Evolutionary conservation across 2,113 vertebrate genomes (phyloP), one percentile per base, ranked within the genome.

Genomic region (Anoplopoma fimbria): DNA sequence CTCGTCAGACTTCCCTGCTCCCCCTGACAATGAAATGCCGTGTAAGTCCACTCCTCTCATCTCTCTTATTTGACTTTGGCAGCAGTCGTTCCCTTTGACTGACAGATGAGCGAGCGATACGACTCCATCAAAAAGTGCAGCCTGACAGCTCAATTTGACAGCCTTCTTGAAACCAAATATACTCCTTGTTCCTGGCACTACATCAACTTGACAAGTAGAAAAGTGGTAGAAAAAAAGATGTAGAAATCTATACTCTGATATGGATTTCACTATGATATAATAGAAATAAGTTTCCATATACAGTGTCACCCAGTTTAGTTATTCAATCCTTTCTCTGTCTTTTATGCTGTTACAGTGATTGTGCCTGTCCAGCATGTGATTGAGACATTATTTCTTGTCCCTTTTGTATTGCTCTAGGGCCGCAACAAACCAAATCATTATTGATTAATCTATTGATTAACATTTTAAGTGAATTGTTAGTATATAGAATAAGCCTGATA

Each of bases 141-240:
- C 75, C 89, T 91, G 94, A 94, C 94, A 92, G 87, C 87, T 87
- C 88, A 82, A 92, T 93, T 91, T 94, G 93, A 94, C 94, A 93
- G 91, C 80, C 82, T 90, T 93, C 90, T 88, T 92, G 92, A 93
- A 90, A 92, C 83, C 89, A 92, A 94, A 93, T 93, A 94, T 87
- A 91, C 88, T 92, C 80, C 88, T 86, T 91, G 89, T 94, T 93
- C 91, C 87, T 81, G 79, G 88, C 85, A 91, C 87, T 93, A 88
- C 86, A 93, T 94, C 92, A 93, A 86, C 55, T 78, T 93, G 93
- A 94, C 93, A 93, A 81, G 89, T 78, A 64, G 85, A 79, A 83
- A 84, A 89, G 81, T 87, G 85, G 84, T 49, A 31, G 71, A 75
- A 77, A 75, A 77, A 53, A 61, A 49, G 62, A 81, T 79, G 74